Conservation (phyloP, 2,888 invertebrate genomes). For the Xylocampa areola region DNA sequence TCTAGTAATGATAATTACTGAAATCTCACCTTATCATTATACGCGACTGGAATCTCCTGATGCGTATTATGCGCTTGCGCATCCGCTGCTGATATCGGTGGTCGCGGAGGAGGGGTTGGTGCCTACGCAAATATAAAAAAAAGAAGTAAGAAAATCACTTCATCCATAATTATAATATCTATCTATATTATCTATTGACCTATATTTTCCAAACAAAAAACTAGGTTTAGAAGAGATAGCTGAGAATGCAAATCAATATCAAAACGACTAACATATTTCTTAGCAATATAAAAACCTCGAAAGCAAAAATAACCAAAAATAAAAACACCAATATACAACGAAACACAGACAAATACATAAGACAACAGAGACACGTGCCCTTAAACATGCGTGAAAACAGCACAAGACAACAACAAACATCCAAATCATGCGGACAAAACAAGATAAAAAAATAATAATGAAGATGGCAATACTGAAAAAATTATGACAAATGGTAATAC, state of each 20-base stretch:
- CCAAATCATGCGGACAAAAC: slow-evolving; percentile 37
- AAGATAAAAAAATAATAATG: not conserved
- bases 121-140: slow-evolving; percentile 85
- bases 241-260: not conserved
- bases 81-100: slow-evolving; percentile 86
- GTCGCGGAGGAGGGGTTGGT: slow-evolving; percentile 94
- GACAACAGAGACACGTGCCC: slow-evolving; percentile 21
- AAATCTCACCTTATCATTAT: slow-evolving; percentile 94
- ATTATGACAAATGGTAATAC: slow-evolving; percentile 2
- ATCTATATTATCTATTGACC: too few species aligned
- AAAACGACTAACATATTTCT: not conserved
- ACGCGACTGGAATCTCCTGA: slow-evolving; percentile 94
- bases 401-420: slow-evolving; percentile 31
- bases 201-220: too few species aligned
- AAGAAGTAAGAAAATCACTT: too few species aligned
- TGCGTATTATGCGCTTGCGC: slow-evolving; percentile 85
- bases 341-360: slow-evolving; percentile 25
- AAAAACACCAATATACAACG: slow-evolving; percentile 30
- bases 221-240: not conserved
- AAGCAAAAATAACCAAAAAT: slow-evolving; percentile 39
- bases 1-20: too few species aligned
- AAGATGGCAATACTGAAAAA: too few species aligned
- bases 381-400: slow-evolving; percentile 25
- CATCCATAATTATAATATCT: too few species aligned
- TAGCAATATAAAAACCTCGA: not conserved